Evolutionary conservation across 2,888 invertebrate genomes (phyloP).

Genomic region (Dicyrtoma fusca): DNA sequence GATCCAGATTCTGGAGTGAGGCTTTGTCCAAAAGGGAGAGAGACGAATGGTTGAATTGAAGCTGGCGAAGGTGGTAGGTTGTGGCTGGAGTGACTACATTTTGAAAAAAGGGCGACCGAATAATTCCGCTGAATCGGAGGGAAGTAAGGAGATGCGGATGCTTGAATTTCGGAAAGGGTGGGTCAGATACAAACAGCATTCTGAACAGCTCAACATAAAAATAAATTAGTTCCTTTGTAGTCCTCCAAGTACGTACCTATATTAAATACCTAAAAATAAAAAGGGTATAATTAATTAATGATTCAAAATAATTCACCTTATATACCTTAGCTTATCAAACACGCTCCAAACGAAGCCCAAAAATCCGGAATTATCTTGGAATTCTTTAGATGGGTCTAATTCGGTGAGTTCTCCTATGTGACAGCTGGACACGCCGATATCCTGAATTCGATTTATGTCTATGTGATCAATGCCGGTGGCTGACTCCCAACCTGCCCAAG

Average conservation of each 20-base stretch:
- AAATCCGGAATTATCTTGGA: not conserved
- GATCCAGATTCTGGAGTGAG: conserved; percentile 16
- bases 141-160: conserved; percentile 24
- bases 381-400: not conserved
- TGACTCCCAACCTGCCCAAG: conserved; percentile 25
- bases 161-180: conserved; percentile 15
- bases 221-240: no score
- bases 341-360: not conserved
- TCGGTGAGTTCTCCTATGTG: conserved; percentile 24
- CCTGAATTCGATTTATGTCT: conserved; percentile 12
- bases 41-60: conserved; percentile 30
- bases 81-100: not conserved
- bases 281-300: not conserved
- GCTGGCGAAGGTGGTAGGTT: not conserved
- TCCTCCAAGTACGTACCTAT: no score
- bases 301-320: not conserved
- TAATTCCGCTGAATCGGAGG: conserved; percentile 30
- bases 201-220: no score
- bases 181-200: not conserved
- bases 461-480: conserved; percentile 3
- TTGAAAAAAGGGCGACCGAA: conserved; percentile 15
- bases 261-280: no score
- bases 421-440: conserved; percentile 19
- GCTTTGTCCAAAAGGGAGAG: conserved; percentile 10
- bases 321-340: conserved; percentile 37